These are phyloP conservation scores for Bugula neritina DNA, from an alignment of 2,888 invertebrate species.

Conservation along the genomic window DNA sequence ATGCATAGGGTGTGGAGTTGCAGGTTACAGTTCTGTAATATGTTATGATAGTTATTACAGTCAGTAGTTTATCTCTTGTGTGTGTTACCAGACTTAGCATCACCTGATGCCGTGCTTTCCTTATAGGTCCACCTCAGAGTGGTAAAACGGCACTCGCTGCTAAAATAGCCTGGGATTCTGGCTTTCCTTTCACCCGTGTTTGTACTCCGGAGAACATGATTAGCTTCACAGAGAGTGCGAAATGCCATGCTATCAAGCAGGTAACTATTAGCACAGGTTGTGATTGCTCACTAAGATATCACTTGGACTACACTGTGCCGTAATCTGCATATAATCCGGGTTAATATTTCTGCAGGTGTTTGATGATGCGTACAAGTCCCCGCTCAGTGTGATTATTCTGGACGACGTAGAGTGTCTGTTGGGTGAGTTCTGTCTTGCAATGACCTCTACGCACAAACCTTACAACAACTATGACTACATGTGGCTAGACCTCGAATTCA, in stretches of 20 bases:
- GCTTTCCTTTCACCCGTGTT: slow-evolving; percentile 94
- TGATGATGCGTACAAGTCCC: slow-evolving; percentile 97
- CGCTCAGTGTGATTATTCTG: slow-evolving; percentile 87
- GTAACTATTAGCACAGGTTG: slow-evolving; percentile 55
- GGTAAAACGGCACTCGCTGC: slow-evolving; percentile 96
- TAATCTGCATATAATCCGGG: background rate
- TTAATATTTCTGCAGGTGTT: slow-evolving; percentile 65
- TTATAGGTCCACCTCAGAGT: slow-evolving; percentile 76
- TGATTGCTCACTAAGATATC: background rate
- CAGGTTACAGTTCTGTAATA: background rate
- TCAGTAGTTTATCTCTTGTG: too few relatives aligned
- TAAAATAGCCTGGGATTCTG: slow-evolving; percentile 88
- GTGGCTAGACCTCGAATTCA: too few relatives aligned
- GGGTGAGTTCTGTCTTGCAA: slow-evolving; percentile 45
- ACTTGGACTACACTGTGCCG: too few relatives aligned
- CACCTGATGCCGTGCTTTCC: background rate
- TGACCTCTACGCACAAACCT: too few relatives aligned
- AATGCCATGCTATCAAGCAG: slow-evolving; percentile 88
- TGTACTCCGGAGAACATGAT: slow-evolving; percentile 53
- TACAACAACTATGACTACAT: too few relatives aligned
- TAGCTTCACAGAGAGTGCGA: slow-evolving; percentile 90
- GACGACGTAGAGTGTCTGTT: slow-evolving; percentile 95
- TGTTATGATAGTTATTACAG: background rate
- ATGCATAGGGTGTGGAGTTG: too few relatives aligned
- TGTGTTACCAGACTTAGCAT: background rate